These are phyloP conservation scores for Tipula vernalis DNA, from an alignment of 2,888 invertebrate genomes.

Conservation along the genomic window DNA sequence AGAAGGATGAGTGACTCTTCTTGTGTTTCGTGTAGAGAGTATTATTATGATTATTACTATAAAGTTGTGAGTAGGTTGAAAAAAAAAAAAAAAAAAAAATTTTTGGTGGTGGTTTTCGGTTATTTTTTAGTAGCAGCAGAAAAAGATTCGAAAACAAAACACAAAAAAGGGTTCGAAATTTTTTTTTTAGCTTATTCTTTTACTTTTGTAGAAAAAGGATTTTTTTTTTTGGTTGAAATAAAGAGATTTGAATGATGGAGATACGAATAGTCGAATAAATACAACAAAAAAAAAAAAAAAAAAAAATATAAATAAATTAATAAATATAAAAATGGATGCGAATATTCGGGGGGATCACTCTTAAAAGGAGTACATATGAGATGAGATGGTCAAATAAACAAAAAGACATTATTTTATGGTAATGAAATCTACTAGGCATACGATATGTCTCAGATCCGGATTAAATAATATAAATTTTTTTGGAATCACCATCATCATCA, in stretches of 20 bases:
- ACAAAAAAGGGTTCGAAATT: neutral
- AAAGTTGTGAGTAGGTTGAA: neutral
- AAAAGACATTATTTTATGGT: neutral
- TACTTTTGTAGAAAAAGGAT: slow-evolving; percentile 9
- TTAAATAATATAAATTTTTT: neutral
- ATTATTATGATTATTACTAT: neutral
- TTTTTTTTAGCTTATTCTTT: slow-evolving; percentile 7
- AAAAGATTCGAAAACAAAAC: neutral
- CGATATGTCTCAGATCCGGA: neutral
- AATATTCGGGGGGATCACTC: neutral
- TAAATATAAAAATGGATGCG: neutral
- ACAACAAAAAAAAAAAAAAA: neutral
- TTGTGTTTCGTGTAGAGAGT: neutral
- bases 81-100: neutral
- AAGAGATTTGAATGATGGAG: slow-evolving; percentile 4
- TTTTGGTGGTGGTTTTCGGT: neutral
- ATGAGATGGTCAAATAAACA: neutral
- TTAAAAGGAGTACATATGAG: neutral
- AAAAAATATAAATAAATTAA: neutral
- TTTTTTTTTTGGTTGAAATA: neutral
- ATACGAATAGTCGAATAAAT: neutral
- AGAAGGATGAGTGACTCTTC: neutral
- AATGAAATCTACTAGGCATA: neutral
- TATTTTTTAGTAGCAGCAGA: neutral
- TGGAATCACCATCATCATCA: neutral